Percentiles rank a stretch among this genome's conserved stretches.
These are phyloP conservation scores for Laothoe populi DNA, from an alignment of 2,888 invertebrate species.

Conservation along the genomic window DNA sequence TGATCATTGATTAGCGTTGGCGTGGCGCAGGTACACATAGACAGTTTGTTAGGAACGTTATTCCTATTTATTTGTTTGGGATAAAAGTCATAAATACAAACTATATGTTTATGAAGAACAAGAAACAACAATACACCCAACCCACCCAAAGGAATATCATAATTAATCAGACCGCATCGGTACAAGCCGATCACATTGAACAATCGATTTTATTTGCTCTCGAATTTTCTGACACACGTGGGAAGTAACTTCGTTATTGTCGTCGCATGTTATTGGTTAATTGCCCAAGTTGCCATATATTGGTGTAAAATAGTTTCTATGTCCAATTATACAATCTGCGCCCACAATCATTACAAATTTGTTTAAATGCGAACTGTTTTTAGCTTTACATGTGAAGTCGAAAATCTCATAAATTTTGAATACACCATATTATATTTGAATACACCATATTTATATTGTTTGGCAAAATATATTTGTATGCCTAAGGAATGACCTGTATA, in stretches of 20 bases:
- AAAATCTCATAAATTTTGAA: background rate
- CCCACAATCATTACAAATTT: slow-evolving; percentile 38
- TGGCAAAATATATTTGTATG: no score
- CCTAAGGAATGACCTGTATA: no score
- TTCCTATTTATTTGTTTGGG: no score
- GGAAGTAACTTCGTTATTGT: slow-evolving; percentile 50
- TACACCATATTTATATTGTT: no score
- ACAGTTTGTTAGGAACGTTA: no score
- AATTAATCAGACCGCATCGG: slow-evolving; percentile 19
- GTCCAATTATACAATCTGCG: slow-evolving; percentile 54
- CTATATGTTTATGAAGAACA: no score
- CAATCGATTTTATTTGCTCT: slow-evolving; percentile 41
- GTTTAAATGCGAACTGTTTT: background rate
- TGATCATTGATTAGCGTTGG: no score
- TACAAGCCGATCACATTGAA: slow-evolving; percentile 33
- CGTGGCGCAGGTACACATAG: no score
- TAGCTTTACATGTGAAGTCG: background rate
- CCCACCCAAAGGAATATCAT: slow-evolving; percentile 5
- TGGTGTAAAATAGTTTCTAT: slow-evolving; percentile 43
- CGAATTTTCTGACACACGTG: slow-evolving; percentile 46
- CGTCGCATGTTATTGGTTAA: slow-evolving; percentile 52
- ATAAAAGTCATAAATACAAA: no score
- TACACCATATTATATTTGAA: no score
- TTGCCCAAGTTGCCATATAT: slow-evolving; percentile 45
- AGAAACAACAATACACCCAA: background rate